A percentile compares a stretch with the other conserved stretches of the same genome.
Conservation (phyloP, 2,113 vertebrate species). For the Mustelus asterias region DNA sequence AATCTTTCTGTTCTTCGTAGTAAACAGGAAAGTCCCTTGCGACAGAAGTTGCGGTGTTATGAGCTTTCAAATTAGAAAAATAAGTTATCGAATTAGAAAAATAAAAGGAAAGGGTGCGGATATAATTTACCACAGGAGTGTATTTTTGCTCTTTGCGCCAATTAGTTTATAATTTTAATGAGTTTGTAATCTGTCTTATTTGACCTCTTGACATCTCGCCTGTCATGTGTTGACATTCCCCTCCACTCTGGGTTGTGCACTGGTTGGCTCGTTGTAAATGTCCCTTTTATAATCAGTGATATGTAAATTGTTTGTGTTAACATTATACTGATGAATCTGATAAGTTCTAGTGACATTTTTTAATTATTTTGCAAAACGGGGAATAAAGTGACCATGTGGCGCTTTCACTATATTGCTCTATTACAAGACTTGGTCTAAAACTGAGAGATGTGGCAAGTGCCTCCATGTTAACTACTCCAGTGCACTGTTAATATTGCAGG, state of each 20-base stretch:
- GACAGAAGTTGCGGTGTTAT: not conserved
- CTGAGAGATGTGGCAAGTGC: not conserved
- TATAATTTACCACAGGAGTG: not conserved
- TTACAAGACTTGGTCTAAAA: not conserved
- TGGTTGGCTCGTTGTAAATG: not conserved
- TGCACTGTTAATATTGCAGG: not conserved
- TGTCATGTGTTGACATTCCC: not conserved
- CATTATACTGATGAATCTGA: not conserved
- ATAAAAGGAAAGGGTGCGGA: not conserved
- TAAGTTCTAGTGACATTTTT: not conserved
- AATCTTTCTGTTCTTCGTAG: not conserved
- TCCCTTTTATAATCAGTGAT: not conserved
- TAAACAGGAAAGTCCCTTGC: conserved; percentile 28
- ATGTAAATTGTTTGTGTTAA: not conserved
- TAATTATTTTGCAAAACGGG: not conserved
- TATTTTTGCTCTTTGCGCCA: not conserved
- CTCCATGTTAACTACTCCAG: not conserved
- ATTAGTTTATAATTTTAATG: not conserved
- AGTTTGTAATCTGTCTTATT: not conserved
- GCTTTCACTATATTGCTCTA: not conserved
- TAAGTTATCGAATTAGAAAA: not conserved
- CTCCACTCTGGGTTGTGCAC: no score
- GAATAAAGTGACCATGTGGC: not conserved
- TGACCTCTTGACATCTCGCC: not conserved
- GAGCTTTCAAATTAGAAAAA: not conserved